phyloP scores from a whole-genome alignment of 2,888 invertebrate species.

The Uloborus plumipes region DNA sequence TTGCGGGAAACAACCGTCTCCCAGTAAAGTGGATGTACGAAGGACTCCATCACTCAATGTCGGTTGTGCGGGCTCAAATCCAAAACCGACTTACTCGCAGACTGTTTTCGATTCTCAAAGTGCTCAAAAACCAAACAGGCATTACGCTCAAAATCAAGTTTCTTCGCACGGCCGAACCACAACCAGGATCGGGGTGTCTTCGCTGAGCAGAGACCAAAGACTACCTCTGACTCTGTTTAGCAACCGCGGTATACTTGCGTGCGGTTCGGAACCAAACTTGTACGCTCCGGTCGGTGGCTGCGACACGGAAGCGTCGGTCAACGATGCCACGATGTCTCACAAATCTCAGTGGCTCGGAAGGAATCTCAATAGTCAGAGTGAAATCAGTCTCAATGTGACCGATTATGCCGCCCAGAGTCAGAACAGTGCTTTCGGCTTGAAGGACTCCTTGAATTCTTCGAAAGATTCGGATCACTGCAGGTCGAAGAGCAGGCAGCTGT shows the following conservation, averaged over 20 bases:
- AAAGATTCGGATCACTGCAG: neutral
- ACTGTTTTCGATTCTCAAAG: neutral
- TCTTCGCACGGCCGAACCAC: slow-evolving; percentile 35
- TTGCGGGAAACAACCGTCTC: neutral
- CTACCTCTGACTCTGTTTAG: slow-evolving; percentile 48
- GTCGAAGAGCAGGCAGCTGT: slow-evolving; percentile 27
- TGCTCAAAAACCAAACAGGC: slow-evolving; percentile 28
- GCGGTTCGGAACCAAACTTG: slow-evolving; percentile 60
- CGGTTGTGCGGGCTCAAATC: slow-evolving; percentile 1
- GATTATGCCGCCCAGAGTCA: slow-evolving; percentile 21
- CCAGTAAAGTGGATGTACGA: slow-evolving; percentile 30
- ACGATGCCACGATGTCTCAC: neutral
- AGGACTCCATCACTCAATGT: slow-evolving; percentile 46
- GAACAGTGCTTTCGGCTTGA: too few relatives aligned
- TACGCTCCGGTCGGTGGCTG: slow-evolving; percentile 24
- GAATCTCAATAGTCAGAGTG: slow-evolving; percentile 54
- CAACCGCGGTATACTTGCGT: slow-evolving; percentile 15
- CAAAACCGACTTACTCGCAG: neutral
- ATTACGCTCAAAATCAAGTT: slow-evolving; percentile 26
- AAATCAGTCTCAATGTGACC: slow-evolving; percentile 50
- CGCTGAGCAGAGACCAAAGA: slow-evolving; percentile 58
- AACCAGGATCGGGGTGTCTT: slow-evolving; percentile 64
- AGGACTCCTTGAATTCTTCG: neutral
- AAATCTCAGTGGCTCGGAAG: slow-evolving; percentile 27
- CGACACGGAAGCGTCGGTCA: neutral